phyloP scores from a whole-genome alignment of 2,888 invertebrate genomes.

The Abscondita cerata region DNA sequence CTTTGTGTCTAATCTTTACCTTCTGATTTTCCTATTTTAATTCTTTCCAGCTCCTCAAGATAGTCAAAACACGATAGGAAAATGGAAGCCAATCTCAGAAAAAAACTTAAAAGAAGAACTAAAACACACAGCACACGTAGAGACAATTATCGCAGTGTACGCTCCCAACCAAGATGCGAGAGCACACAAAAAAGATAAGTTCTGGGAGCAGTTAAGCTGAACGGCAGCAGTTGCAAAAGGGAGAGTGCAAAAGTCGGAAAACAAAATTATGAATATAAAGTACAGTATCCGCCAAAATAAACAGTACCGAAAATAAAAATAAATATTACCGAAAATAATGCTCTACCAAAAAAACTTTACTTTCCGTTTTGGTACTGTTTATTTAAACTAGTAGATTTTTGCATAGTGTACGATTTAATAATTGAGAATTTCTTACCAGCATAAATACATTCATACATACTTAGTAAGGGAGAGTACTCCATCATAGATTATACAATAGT shows the following conservation, averaged over 20 bases:
- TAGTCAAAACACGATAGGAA: not conserved
- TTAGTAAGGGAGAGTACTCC: not conserved
- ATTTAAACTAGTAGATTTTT: too few species aligned
- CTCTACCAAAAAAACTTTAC: too few species aligned
- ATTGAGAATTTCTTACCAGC: too few species aligned
- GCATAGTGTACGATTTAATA: too few species aligned
- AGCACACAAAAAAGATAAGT: slow-evolving; percentile 17
- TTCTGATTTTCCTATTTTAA: too few species aligned
- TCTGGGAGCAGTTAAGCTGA: slow-evolving; percentile 14
- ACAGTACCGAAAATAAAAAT: not conserved
- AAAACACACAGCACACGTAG: not conserved
- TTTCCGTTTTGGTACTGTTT: too few species aligned
- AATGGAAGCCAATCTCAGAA: too few species aligned
- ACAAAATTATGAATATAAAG: slow-evolving; percentile 6
- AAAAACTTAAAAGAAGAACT: not conserved
- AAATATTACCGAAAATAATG: too few species aligned
- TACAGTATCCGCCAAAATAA: not conserved
- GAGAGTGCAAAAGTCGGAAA: not conserved
- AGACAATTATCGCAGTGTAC: slow-evolving; percentile 16
- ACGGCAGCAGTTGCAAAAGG: not conserved
- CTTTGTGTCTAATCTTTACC: too few species aligned
- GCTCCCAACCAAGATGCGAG: slow-evolving; percentile 19
- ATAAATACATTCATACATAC: not conserved
- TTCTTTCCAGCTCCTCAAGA: too few species aligned
- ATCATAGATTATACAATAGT: too few species aligned